Evolutionary conservation across 2,797 vertebrate species (phyloP).

Genomic region (Sebastolobus altivelis): DNA sequence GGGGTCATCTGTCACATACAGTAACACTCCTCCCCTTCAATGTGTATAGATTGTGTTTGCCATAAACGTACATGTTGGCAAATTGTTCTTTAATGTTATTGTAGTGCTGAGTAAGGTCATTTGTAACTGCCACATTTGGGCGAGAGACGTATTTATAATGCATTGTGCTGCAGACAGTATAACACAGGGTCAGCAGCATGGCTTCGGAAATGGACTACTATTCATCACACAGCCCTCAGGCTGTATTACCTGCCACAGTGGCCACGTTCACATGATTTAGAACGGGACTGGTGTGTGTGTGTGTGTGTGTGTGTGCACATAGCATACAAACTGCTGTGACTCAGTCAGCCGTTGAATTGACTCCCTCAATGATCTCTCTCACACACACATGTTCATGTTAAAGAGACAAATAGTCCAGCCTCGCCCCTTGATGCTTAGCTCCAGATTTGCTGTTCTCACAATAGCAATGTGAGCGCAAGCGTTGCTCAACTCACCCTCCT

Average conservation of each 20-base stretch:
- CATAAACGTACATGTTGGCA: background rate
- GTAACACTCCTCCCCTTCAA: background rate
- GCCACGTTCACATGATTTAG: slow-evolving; percentile 47
- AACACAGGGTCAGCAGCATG: slow-evolving; percentile 5
- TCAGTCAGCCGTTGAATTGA: slow-evolving; percentile 55
- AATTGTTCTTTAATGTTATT: background rate
- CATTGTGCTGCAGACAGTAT: slow-evolving; percentile 12
- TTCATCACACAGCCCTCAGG: slow-evolving; percentile 38
- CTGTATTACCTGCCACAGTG: slow-evolving; percentile 38
- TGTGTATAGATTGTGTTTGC: background rate
- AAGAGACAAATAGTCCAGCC: slow-evolving; percentile 21
- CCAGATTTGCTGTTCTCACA: slow-evolving; percentile 35
- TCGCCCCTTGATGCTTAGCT: slow-evolving; percentile 2
- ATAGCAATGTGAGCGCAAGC: slow-evolving; percentile 11
- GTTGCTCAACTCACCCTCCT: background rate
- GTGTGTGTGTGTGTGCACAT: background rate
- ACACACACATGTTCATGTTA: background rate
- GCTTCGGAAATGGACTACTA: slow-evolving; percentile 26
- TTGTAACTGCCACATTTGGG: background rate
- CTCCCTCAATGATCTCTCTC: slow-evolving; percentile 20
- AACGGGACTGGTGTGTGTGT: slow-evolving; percentile 10
- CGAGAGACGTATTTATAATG: background rate
- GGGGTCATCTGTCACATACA: background rate
- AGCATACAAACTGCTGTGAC: slow-evolving; percentile 38
- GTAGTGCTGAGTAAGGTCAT: background rate